Conservation (phyloP, 1,140 invertebrate species). For the Drosophila busckii region DNA sequence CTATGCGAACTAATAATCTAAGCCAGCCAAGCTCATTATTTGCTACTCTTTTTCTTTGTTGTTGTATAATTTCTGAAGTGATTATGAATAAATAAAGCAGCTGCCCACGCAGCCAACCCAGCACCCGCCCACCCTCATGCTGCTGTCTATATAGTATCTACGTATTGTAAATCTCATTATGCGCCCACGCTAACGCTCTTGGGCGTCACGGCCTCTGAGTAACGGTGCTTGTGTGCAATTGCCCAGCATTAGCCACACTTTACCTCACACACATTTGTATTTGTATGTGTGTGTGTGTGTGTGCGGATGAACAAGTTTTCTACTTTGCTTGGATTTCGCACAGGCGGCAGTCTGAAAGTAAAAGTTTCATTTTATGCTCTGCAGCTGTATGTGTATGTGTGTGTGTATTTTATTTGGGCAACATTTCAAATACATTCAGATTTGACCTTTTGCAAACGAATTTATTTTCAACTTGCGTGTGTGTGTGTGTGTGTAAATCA, state of each 20-base stretch:
- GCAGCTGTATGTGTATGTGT: slow-evolving; percentile 51
- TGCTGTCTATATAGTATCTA: slow-evolving; percentile 5
- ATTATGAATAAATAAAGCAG: slow-evolving; percentile 35
- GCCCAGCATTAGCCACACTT: slow-evolving; percentile 18
- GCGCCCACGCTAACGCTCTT: slow-evolving; percentile 12
- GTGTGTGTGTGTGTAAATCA: slow-evolving; percentile 43
- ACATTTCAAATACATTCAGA: slow-evolving; percentile 76
- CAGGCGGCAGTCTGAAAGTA: slow-evolving; percentile 14
- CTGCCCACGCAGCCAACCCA: not conserved
- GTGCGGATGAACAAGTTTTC: slow-evolving; percentile 63
- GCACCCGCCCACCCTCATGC: not conserved
- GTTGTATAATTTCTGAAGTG: slow-evolving; percentile 19
- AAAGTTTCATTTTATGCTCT: slow-evolving; percentile 44
- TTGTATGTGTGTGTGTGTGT: slow-evolving; percentile 1
- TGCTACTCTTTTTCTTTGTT: too few species aligned
- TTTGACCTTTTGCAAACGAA: slow-evolving; percentile 65
- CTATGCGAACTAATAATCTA: too few species aligned
- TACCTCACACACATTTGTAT: slow-evolving; percentile 5
- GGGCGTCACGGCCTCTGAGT: not conserved
- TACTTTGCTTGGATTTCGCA: slow-evolving; percentile 42
- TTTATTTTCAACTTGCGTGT: slow-evolving; percentile 68
- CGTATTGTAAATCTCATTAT: slow-evolving; percentile 62
- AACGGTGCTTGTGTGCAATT: slow-evolving; percentile 9
- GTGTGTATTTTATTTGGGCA: slow-evolving; percentile 23
- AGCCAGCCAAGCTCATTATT: too few species aligned